These are phyloP conservation scores for Steinernema carpocapsae DNA, from an alignment of 2,888 invertebrate genomes.

Conservation along the genomic window DNA sequence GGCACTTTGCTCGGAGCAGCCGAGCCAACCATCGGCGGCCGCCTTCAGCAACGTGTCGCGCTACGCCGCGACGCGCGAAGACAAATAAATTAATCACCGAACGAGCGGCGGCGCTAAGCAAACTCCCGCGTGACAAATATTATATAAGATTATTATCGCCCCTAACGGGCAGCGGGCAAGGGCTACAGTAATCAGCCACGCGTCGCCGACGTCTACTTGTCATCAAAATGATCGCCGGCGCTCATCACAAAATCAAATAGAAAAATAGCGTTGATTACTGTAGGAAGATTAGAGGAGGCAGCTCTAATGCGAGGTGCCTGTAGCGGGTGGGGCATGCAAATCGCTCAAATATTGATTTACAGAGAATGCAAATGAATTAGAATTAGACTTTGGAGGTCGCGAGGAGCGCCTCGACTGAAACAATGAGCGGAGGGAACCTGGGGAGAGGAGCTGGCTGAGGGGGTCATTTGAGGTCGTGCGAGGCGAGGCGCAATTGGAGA, in stretches of 20 bases:
- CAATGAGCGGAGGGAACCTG: background rate
- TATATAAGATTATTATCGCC: conserved; percentile 26
- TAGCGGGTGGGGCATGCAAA: background rate
- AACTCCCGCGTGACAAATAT: conserved; percentile 31
- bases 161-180: background rate
- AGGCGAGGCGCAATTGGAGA: conserved; percentile 19
- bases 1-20: background rate
- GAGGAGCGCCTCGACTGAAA: background rate
- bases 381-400: conserved; percentile 12
- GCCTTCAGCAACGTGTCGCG: conserved; percentile 12
- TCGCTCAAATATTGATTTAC: conserved; percentile 3
- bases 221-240: background rate
- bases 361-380: conserved; percentile 2
- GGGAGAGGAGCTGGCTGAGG: conserved; percentile 3
- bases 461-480: conserved; percentile 23
- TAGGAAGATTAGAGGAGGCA: conserved; percentile 4
- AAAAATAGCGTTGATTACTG: conserved; percentile 9
- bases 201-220: conserved; percentile 9
- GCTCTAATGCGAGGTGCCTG: no score
- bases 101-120: conserved; percentile 11
- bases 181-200: conserved; percentile 31
- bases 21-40: background rate
- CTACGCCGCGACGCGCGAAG: conserved; percentile 4
- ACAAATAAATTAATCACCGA: conserved; percentile 32
- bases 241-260: conserved; percentile 22